Evolutionary conservation across 2,888 invertebrate genomes (phyloP).

Genomic region (Perizoma flavofasciatum): DNA sequence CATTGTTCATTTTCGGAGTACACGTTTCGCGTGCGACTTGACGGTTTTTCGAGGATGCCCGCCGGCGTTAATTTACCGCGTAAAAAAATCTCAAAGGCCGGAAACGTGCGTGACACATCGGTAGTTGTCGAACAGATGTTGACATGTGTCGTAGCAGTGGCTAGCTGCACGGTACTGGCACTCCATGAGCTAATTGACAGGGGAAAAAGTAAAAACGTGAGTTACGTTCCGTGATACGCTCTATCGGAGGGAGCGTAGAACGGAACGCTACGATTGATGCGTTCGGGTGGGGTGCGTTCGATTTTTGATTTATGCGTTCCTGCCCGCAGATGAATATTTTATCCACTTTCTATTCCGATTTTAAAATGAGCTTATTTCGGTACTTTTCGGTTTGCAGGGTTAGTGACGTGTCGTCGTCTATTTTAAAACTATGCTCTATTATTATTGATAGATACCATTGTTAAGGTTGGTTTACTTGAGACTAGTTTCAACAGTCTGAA

Average conservation of each 20-base stretch:
- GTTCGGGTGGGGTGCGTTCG: constrained; percentile 44
- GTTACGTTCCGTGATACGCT: constrained; percentile 48
- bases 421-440: background rate
- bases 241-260: constrained; percentile 44
- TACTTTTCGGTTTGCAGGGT: constrained; percentile 13
- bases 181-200: constrained; percentile 73
- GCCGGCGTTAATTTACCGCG: constrained; percentile 67
- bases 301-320: constrained; percentile 52
- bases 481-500: constrained; percentile 1
- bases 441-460: background rate
- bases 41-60: constrained; percentile 57
- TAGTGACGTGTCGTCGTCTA: background rate
- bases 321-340: constrained; percentile 32
- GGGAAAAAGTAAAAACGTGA: constrained; percentile 65
- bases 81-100: constrained; percentile 68
- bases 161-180: constrained; percentile 52
- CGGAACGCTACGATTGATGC: constrained; percentile 52
- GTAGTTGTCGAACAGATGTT: constrained; percentile 79
- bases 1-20: constrained; percentile 46
- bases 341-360: constrained; percentile 26
- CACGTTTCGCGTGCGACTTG: constrained; percentile 52
- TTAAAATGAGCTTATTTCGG: constrained; percentile 18
- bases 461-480: background rate
- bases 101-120: constrained; percentile 72
- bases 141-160: constrained; percentile 68